Conservation (phyloP, 2,113 vertebrate species). For the crab-eating macaque (Macaca fascicularis) region DNA sequence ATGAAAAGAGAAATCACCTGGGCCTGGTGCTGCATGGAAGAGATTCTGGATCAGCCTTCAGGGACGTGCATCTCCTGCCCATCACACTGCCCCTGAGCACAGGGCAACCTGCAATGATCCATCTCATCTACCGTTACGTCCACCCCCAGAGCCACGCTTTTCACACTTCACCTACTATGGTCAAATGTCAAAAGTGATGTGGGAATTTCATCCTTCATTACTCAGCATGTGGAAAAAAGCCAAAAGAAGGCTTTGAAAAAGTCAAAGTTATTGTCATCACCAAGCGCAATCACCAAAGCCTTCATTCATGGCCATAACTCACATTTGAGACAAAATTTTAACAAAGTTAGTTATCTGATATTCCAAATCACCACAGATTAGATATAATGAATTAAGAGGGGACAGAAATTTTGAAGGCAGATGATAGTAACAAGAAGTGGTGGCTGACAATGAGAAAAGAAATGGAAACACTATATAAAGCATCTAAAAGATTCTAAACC, state of each 20-base stretch:
- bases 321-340: not conserved
- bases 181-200: not conserved
- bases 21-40: not conserved
- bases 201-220: not conserved
- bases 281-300: not conserved
- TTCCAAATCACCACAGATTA: not conserved
- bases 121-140: not conserved
- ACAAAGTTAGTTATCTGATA: not conserved
- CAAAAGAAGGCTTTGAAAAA: not conserved
- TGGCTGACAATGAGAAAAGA: not conserved
- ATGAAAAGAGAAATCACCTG: not conserved
- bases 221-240: not conserved
- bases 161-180: not conserved
- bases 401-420: not conserved
- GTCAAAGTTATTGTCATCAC: not conserved
- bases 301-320: not conserved
- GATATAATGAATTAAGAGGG: not conserved
- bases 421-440: not conserved
- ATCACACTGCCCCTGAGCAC: not conserved
- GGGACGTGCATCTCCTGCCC: fast-evolving
- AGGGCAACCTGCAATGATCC: not conserved
- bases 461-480: not conserved
- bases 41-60: not conserved
- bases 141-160: not conserved
- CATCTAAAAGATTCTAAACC: not conserved